Base-by-base conservation (phyloP, 1,140 invertebrate genomes). In the Caerostris darwini region DNA sequence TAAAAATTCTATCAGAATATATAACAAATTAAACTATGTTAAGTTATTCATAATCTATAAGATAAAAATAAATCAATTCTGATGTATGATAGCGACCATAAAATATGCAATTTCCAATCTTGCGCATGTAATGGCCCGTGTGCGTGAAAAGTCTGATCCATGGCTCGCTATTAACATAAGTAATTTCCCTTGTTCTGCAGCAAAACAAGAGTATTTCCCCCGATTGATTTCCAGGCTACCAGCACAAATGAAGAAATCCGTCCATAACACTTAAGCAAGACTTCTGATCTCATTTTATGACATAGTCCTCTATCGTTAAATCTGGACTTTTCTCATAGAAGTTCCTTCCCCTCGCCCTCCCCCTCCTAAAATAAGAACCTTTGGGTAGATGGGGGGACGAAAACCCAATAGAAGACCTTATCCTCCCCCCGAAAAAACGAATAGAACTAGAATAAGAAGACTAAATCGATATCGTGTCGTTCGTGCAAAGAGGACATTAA, bases 401-500 rank as follows among this genome's bases (percentile, higher is more conserved):
- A 64, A 77, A 77, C 71, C 50, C 71, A 77, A 34, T 77, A 53
- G 71, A 77, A 50, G 7, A 7, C 71, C 34, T 34, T 50, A 34
- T 34, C 34, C 7, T 71, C 34, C 10, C 71, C n/a, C 34, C n/a
- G n/a, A 34, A 10, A 12, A 77, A 77, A 50, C 10, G 71, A 77
- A 77, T 77, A 50, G 34, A 50, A 34, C n/a, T 50, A 77, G 71
- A 77, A 77, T 77, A 77, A 77, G 71, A 77, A 53, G 71, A 34
- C 71, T 77, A 77, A 77, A 77, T 77, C 71, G 71, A 77, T 77
- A 77, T 34, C 10, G 71, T 77, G 71, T 77, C 71, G 83, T 85
- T 85, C 86, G 86, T 88, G 86, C 58, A 53, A 88, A 53, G 14
- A 17, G 14, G 86, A 88, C 86, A 88, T 88, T 88, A 88, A 64